A percentile compares a stretch with the other conserved stretches of the same genome.
Conservation (phyloP, 1,140 invertebrate species). For the Maniola jurtina region DNA sequence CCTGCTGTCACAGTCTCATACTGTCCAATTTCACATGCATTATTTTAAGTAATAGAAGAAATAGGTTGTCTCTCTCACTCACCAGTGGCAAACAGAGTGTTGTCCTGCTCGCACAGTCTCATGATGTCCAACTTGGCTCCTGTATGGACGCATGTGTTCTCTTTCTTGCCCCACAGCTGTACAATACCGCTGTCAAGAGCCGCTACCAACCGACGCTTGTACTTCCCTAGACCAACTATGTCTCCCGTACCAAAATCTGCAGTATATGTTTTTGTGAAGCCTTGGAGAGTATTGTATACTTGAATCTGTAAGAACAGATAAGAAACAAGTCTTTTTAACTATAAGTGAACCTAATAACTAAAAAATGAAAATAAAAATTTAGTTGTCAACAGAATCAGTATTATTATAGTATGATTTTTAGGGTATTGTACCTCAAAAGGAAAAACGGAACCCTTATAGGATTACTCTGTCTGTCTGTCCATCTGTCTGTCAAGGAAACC, state of each 20-base stretch:
- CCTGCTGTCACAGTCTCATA: too few species aligned
- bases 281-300: slow-evolving; percentile 49
- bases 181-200: slow-evolving; percentile 54
- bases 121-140: slow-evolving; percentile 66
- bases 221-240: slow-evolving; percentile 49
- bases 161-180: slow-evolving; percentile 60
- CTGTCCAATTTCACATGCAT: too few species aligned
- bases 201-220: slow-evolving; percentile 41
- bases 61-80: slow-evolving; percentile 3
- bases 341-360: too few species aligned
- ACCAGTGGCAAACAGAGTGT: slow-evolving; percentile 58
- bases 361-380: too few species aligned
- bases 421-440: too few species aligned
- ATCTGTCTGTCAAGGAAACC: too few species aligned
- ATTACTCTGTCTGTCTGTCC: too few species aligned
- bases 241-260: slow-evolving; percentile 51
- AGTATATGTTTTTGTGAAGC: slow-evolving; percentile 48
- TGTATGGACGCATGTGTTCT: slow-evolving; percentile 39
- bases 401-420: too few species aligned
- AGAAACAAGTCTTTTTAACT: too few species aligned
- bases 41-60: neutral
- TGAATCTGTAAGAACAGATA: slow-evolving; percentile 17
- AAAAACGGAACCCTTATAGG: too few species aligned
- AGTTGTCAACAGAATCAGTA: too few species aligned
- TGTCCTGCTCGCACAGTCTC: slow-evolving; percentile 62